These are phyloP conservation scores for Nezara viridula DNA, from an alignment of 2,888 invertebrate genomes.

Conservation along the genomic window DNA sequence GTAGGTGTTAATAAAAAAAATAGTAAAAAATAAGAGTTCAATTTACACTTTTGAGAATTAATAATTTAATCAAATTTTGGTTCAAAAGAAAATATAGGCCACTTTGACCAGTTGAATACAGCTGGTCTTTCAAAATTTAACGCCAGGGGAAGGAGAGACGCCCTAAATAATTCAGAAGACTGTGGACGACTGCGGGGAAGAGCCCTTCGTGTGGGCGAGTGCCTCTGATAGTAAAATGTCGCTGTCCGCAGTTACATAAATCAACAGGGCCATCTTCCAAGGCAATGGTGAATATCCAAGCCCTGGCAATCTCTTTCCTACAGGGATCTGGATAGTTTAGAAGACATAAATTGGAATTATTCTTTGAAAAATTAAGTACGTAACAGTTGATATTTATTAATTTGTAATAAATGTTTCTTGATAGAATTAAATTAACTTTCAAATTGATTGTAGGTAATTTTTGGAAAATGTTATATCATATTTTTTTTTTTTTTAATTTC, in stretches of 20 bases:
- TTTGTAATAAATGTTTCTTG: too few relatives aligned
- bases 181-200: background rate
- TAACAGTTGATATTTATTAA: too few relatives aligned
- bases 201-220: background rate
- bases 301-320: background rate
- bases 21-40: too few relatives aligned
- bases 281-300: background rate
- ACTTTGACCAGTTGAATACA: background rate
- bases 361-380: background rate
- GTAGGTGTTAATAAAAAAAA: too few relatives aligned
- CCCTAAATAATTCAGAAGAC: background rate
- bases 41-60: background rate
- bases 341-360: background rate
- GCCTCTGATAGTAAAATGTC: background rate
- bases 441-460: too few relatives aligned
- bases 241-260: background rate
- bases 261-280: background rate
- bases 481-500: too few relatives aligned
- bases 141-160: background rate
- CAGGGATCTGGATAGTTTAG: background rate
- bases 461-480: too few relatives aligned
- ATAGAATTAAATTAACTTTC: too few relatives aligned
- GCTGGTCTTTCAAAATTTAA: conserved; percentile 7
- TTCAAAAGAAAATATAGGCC: background rate
- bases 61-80: background rate